Conservation (phyloP, 2,888 invertebrate species). For the Portevinia maculata region DNA sequence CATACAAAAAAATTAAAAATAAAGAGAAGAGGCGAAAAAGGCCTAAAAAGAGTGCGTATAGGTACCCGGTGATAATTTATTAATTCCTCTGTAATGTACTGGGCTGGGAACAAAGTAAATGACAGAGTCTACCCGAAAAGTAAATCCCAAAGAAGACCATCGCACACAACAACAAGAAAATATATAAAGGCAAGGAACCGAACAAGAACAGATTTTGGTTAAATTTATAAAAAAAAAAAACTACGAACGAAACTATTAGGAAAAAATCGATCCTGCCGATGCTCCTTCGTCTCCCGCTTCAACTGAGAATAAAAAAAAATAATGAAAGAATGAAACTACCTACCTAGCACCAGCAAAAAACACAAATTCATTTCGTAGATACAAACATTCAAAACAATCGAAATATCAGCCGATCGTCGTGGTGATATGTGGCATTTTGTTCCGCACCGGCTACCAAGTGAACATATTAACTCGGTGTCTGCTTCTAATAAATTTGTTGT, state of each 20-base stretch:
- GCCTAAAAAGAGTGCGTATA: slow-evolving; percentile 7
- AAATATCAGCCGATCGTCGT: background rate
- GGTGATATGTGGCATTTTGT: slow-evolving; percentile 24
- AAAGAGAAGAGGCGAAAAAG: slow-evolving; percentile 19
- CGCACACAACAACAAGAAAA: slow-evolving; percentile 5
- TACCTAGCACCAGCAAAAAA: slow-evolving; percentile 9
- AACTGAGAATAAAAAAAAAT: slow-evolving; percentile 32
- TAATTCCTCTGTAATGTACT: slow-evolving; percentile 12
- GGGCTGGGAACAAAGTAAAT: slow-evolving; percentile 14
- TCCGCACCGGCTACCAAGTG: slow-evolving; percentile 40
- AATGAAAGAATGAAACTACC: background rate
- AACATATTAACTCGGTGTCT: slow-evolving; percentile 10
- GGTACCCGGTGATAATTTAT: slow-evolving; percentile 30
- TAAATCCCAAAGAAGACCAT: slow-evolving; percentile 38
- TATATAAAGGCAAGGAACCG: slow-evolving; percentile 11
- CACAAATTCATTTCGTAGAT: background rate
- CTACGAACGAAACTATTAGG: background rate
- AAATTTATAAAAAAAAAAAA: slow-evolving; percentile 27
- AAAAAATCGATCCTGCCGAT: slow-evolving; percentile 43
- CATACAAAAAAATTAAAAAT: background rate
- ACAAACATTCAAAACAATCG: background rate
- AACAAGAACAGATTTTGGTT: slow-evolving; percentile 25
- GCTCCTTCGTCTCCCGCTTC: slow-evolving; percentile 49
- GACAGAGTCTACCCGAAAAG: slow-evolving; percentile 10
- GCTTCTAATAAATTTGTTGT: slow-evolving; percentile 2